These are phyloP conservation scores for Prunella strophiata DNA, from an alignment of 2,797 vertebrate species.

Conservation along the genomic window DNA sequence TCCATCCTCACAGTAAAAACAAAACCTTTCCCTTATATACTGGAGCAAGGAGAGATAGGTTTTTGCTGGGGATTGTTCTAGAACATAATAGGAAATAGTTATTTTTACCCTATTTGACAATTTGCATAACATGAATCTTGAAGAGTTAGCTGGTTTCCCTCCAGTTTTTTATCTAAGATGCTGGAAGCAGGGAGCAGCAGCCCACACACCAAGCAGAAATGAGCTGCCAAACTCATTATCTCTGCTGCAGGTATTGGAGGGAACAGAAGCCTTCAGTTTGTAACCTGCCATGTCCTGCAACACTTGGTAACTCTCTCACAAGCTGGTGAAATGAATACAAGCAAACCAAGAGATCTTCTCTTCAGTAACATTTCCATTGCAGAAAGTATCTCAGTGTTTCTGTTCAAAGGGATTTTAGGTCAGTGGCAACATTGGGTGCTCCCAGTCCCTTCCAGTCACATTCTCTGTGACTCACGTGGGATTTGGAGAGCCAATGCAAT, in stretches of 20 bases:
- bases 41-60: not conserved
- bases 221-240: not conserved
- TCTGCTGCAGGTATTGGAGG: not conserved
- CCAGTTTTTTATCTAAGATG: not conserved
- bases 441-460: not conserved
- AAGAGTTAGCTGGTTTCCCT: not conserved
- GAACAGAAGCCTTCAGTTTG: not conserved
- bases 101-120: not conserved
- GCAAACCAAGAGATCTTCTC: not conserved
- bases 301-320: not conserved
- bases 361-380: not conserved
- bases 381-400: not conserved
- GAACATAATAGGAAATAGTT: not conserved
- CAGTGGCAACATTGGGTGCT: not conserved
- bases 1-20: not conserved
- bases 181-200: not conserved
- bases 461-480: accelerated
- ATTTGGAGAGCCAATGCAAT: not conserved
- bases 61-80: not conserved
- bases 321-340: not conserved
- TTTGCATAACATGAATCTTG: not conserved
- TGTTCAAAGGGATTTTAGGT: not conserved
- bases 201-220: slow-evolving; percentile 13
- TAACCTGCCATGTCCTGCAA: not conserved
- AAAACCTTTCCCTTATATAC: not conserved